A percentile compares a stretch with the other conserved stretches of the same genome.
phyloP scores from a whole-genome alignment of 2,113 vertebrate species.

The Amazona vittata region DNA sequence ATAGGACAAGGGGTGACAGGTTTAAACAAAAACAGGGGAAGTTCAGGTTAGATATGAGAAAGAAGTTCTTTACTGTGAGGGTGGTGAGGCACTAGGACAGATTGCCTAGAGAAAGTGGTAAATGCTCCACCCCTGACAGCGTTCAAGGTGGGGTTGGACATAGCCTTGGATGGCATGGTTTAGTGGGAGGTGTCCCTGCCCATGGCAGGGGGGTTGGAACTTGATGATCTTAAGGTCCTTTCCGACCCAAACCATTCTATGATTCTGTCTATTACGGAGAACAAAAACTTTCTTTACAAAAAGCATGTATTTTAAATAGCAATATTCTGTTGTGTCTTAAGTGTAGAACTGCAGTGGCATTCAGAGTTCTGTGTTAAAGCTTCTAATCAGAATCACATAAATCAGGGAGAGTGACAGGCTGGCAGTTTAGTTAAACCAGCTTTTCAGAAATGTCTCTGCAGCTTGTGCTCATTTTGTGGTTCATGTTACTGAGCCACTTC shows the following conservation, averaged over 20 bases:
- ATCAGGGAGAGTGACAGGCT: conserved; percentile 7
- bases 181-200: background rate
- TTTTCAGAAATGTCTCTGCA: background rate
- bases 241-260: background rate
- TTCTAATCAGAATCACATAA: background rate
- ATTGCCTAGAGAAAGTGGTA: background rate
- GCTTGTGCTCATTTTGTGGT: conserved; percentile 17
- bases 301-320: background rate
- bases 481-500: background rate
- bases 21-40: background rate
- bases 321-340: background rate
- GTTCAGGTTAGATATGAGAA: background rate
- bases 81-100: background rate
- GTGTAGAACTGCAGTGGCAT: background rate
- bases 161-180: background rate
- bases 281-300: background rate
- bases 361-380: background rate
- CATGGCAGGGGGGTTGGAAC: background rate
- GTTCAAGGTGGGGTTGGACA: background rate
- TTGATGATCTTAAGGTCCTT: background rate
- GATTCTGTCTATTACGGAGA: background rate
- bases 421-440: background rate
- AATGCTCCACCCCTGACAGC: background rate
- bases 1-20: background rate
- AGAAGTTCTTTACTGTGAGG: background rate